A percentile compares a stretch with the other conserved stretches of the same genome.
phyloP scores from a whole-genome alignment of 2,113 vertebrate genomes.

The Vulpes lagopus region DNA sequence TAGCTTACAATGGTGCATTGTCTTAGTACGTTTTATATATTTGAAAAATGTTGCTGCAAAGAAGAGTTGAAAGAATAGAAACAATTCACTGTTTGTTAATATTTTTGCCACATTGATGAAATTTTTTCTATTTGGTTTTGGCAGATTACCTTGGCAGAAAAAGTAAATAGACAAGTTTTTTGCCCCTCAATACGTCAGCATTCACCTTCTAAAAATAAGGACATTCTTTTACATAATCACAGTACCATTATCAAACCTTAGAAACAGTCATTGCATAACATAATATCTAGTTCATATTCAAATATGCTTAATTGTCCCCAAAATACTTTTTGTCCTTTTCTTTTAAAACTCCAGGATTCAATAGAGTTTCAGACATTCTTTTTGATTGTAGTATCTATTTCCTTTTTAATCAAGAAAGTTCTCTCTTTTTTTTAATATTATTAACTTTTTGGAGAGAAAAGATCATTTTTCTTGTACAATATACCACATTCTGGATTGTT shows the following conservation, averaged over 20 bases:
- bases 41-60: neutral
- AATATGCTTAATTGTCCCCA: neutral
- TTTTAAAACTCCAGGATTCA: neutral
- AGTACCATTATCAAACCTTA: neutral
- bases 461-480: neutral
- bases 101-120: neutral
- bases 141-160: neutral
- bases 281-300: conserved; percentile 24
- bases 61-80: neutral
- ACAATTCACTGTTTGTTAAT: neutral
- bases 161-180: conserved; percentile 2
- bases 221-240: neutral
- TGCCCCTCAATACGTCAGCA: neutral
- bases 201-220: neutral
- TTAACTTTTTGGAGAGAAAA: conserved; percentile 9
- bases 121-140: neutral
- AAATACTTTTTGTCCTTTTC: neutral
- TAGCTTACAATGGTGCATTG: neutral
- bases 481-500: neutral
- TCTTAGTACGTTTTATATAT: neutral
- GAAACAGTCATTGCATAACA: neutral
- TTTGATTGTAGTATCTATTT: neutral
- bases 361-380: neutral
- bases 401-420: neutral
- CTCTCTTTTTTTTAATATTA: neutral